Base-by-base conservation (phyloP, 2,113 vertebrate species). In the Amblyornis subalaris region DNA sequence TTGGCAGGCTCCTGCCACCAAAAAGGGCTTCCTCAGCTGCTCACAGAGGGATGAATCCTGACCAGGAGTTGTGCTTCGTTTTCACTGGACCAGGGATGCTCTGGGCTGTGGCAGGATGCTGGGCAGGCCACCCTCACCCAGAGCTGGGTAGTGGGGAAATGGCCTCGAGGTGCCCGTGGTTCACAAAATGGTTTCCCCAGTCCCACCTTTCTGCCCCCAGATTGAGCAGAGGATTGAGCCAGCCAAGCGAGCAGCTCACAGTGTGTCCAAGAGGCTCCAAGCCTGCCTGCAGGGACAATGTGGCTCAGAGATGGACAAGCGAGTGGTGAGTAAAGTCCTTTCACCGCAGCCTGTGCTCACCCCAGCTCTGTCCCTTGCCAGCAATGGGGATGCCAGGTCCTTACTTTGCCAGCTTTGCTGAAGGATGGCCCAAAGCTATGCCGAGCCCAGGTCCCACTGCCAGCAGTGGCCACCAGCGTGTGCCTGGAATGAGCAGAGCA, bases 191-290 rank as follows among this genome's bases (percentile, higher is more conserved):
- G 29, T 55, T 76, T 65, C 26, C 14, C 17, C 29, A 15, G n/a
- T 67, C 6, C 6, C 21, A 29, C 16, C 20, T 31, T 51, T 78
- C 31, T 36, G 9, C 25, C 70, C 42, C 9, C 94, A 99, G 99
- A 99, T 99, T 64, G 99, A 99, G 96, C 99, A 99, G 96, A 98
- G 99, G 85, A 97, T 99, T 40, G 99, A 99, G 72, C 99, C 99
- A 0, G 98, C 99, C 91, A 99, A 98, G 90, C 97, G 98, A 89
- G 98, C 99, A 1, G 98, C 99, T 33, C 99, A 99, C 97, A 98
- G 98, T 11, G 98, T 99, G 42, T 97, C 99, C 89, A 99, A 99
- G 97, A 98, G 99, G 90, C 98, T 99, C 88, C 96, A 97, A 85
- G 98, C 97, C 72, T 99, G 99, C 94, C 98, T 99, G 93, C 99